Percentiles rank a stretch among this genome's conserved stretches.
These are phyloP conservation scores for Vesta saturnalis DNA, from an alignment of 2,888 invertebrate genomes.

Conservation along the genomic window DNA sequence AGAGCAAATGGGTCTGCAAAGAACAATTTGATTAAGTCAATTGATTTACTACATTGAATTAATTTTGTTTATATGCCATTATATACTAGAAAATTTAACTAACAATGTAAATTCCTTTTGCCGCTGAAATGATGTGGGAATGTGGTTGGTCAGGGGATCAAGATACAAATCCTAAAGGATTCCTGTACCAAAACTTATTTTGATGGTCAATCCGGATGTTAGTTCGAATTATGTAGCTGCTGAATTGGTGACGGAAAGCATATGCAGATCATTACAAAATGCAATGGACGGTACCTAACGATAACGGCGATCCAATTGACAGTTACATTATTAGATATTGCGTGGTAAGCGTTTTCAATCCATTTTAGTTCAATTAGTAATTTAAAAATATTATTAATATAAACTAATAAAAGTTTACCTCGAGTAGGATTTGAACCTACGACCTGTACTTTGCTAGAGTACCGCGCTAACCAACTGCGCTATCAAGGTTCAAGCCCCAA, in stretches of 20 bases:
- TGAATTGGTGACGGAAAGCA: constrained; percentile 65
- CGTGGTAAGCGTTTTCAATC: constrained; percentile 73
- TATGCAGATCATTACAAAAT: constrained; percentile 84
- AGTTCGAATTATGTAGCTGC: constrained; percentile 62
- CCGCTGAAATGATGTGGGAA: constrained; percentile 87
- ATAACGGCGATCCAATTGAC: constrained; percentile 91
- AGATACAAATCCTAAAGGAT: constrained; percentile 77
- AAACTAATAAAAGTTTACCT: no score
- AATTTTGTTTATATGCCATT: constrained; percentile 69
- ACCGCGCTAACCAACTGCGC: no score
- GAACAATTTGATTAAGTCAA: no score
- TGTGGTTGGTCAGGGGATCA: constrained; percentile 74
- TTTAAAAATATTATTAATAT: no score
- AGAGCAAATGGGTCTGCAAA: constrained; percentile 75
- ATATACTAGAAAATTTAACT: constrained; percentile 81
- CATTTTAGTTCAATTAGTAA: no score
- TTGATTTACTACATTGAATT: no score
- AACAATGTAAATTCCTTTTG: constrained; percentile 84
- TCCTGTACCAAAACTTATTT: constrained; percentile 74
- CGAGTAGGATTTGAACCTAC: no score
- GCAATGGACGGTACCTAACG: constrained; percentile 85
- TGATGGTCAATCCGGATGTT: constrained; percentile 52
- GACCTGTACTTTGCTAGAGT: no score
- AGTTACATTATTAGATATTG: constrained; percentile 84
- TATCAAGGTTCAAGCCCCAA: no score